Conservation (phyloP, 2,113 vertebrate genomes). For the Fregata magnificens region DNA sequence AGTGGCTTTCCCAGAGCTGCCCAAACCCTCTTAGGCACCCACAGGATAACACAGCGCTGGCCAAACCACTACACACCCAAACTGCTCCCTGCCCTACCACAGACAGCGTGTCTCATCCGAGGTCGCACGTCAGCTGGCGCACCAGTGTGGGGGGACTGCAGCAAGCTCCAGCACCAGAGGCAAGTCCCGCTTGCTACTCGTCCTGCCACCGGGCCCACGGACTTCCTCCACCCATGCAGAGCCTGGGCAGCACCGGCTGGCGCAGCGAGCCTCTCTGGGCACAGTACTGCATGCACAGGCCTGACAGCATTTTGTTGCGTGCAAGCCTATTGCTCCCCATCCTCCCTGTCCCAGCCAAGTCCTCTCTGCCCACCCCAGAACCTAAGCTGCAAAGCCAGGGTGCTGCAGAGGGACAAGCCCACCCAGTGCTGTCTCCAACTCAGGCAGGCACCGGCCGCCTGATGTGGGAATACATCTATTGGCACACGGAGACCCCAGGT, state of each 20-base stretch:
- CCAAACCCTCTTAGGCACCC: neutral
- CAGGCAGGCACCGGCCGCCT: accelerated
- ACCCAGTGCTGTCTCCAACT: neutral
- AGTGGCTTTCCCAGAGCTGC: neutral
- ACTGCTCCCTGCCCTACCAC: neutral
- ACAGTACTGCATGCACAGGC: neutral
- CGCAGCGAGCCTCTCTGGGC: neutral
- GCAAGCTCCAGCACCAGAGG: neutral
- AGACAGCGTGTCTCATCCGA: neutral
- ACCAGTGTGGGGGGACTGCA: neutral
- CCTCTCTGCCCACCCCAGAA: neutral
- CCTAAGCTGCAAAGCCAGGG: neutral
- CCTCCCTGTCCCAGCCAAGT: neutral
- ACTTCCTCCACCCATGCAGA: neutral
- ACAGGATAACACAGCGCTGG: neutral
- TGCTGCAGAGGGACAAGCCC: neutral
- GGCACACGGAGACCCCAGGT: neutral
- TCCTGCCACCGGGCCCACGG: neutral
- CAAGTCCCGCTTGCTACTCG: neutral
- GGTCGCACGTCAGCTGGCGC: accelerated
- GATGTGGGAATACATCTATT: neutral
- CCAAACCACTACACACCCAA: neutral
- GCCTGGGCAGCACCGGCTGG: neutral
- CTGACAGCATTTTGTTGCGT: neutral
- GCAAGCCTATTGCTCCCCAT: neutral